These are phyloP conservation scores for Lampris megalopsis DNA, from an alignment of 2,113 vertebrate species.

Conservation along the genomic window DNA sequence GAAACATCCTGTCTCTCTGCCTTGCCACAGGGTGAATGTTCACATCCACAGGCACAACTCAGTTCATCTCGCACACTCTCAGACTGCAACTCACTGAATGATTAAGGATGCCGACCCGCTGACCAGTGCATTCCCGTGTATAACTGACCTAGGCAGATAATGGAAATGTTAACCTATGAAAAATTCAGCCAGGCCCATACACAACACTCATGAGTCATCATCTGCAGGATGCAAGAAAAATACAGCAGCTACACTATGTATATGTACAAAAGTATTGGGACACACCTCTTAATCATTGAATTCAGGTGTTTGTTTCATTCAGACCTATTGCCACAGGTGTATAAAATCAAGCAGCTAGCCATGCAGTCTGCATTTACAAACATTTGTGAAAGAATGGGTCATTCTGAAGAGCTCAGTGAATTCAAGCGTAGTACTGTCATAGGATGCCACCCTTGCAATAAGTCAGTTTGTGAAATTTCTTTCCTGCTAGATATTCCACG, in stretches of 20 bases:
- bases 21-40: slow-evolving; percentile 24
- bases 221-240: slow-evolving; percentile 24
- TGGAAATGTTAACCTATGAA: slow-evolving; percentile 39
- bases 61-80: slow-evolving; percentile 34
- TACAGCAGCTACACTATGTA: slow-evolving; percentile 3
- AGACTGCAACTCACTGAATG: slow-evolving; percentile 50
- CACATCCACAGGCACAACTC: slow-evolving; percentile 36
- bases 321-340: no score
- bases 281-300: no score
- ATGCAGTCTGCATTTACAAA: no score
- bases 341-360: no score
- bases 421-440: no score
- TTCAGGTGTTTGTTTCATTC: no score
- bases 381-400: no score
- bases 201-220: slow-evolving; percentile 18
- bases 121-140: slow-evolving; percentile 42
- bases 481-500: no score
- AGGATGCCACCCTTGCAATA: no score
- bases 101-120: slow-evolving; percentile 53
- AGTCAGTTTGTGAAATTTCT: no score
- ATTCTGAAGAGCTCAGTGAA: no score
- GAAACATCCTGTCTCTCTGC: slow-evolving; percentile 3
- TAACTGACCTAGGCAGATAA: slow-evolving; percentile 42
- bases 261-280: no score
- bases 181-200: slow-evolving; percentile 8